A percentile compares a stretch with the other conserved stretches of the same genome.
These are phyloP conservation scores for Proteles cristata DNA, from an alignment of 2,113 vertebrate genomes.

Conservation along the genomic window DNA sequence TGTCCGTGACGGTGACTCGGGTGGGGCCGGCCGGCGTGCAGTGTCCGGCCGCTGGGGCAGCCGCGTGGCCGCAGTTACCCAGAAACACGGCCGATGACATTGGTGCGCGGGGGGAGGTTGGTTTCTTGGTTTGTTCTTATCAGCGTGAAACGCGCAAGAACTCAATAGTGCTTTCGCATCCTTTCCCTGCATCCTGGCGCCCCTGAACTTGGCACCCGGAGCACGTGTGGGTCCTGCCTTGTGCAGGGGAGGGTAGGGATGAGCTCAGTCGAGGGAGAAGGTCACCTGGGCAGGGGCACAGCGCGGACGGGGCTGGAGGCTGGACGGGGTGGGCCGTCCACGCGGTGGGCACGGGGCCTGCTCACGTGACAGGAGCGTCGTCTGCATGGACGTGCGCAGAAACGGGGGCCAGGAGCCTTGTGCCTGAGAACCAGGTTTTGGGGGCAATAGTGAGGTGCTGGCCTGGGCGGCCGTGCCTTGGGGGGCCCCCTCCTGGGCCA, in stretches of 20 bases:
- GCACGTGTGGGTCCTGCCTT: rapidly evolving
- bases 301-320: rapidly evolving
- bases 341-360: rapidly evolving
- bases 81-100: background rate
- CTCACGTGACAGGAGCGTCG: rapidly evolving
- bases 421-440: background rate
- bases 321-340: rapidly evolving
- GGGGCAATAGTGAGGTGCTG: rapidly evolving
- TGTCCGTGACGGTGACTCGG: background rate
- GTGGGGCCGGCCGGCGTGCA: rapidly evolving
- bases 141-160: background rate
- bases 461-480: rapidly evolving
- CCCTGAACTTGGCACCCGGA: background rate
- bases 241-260: rapidly evolving
- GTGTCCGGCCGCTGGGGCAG: rapidly evolving
- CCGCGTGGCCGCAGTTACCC: background rate
- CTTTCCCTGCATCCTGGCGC: background rate
- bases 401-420: no score
- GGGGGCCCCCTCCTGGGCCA: background rate
- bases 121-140: background rate
- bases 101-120: background rate
- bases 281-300: rapidly evolving
- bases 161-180: background rate
- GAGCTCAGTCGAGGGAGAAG: background rate
- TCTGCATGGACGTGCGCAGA: rapidly evolving